Evolutionary conservation across 2,888 invertebrate species (phyloP), one percentile per base, ranked within the genome.

Genomic region (Zaprionus lineosus): DNA sequence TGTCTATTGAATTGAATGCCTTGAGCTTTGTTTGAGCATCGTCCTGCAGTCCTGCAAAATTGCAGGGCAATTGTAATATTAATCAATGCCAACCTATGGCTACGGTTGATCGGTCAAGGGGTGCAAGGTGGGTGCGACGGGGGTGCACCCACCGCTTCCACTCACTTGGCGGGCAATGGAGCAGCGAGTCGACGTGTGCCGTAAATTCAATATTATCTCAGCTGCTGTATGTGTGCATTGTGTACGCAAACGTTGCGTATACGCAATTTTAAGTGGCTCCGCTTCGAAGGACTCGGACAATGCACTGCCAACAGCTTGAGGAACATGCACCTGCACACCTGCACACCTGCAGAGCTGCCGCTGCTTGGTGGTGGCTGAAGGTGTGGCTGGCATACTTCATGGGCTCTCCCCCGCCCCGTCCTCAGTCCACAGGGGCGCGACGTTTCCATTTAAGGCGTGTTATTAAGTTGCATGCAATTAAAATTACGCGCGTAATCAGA

Each of bases 401-500:
- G 51, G 43, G 40, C 29, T 36, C n/a, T 16, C 15, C 16, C 19
- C 16, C 58, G 24, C 6, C 8, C n/a, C 24, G 24, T 39, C 44
- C 37, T 11, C 28, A 46, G 48, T 14, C 18, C 41, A 29, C 34
- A 1, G 52, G 46, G 24, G 43, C 26, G 12, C 39, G 52, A 52
- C 51, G 39, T 31, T 52, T 48, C 34, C 57, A 44, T 66, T 74
- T 70, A 59, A 66, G 62, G 57, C 74, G 47, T 58, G 66, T 78
- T 81, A 83, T 83, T 76, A 85, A 85, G 85, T 85, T 81, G 79
- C 81, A 66, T 64, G 77, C 82, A 83, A 84, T 83, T 83, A 83
- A 84, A 84, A 84, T 81, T 81, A 82, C 81, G 68, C 81, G 68
- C 78, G 83, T 76, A 84, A 84, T 84, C 83, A 84, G 83, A 84